Evolutionary conservation across 2,888 invertebrate species (phyloP).

Genomic region (Scaptodrosophila latifasciaeformis): DNA sequence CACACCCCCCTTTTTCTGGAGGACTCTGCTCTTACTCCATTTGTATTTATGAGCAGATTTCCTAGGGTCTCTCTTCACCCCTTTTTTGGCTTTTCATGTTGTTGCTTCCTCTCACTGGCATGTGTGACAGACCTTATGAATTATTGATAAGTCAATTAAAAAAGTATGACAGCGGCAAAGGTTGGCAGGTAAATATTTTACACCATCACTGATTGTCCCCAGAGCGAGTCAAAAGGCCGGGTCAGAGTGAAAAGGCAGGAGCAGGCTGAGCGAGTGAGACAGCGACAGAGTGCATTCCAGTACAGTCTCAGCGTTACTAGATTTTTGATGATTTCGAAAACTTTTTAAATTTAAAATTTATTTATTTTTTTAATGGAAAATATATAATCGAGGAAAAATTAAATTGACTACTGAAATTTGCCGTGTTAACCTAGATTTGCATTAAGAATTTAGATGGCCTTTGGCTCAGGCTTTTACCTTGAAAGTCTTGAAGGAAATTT

Average conservation of each 20-base stretch:
- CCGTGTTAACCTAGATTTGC: too few relatives aligned
- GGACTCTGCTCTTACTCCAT: slow-evolving; percentile 43
- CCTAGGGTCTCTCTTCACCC: background rate
- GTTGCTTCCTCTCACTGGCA: slow-evolving; percentile 7
- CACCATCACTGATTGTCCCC: slow-evolving; percentile 13
- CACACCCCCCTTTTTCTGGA: background rate
- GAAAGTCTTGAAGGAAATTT: too few relatives aligned
- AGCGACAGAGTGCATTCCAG: too few relatives aligned
- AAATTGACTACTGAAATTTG: too few relatives aligned
- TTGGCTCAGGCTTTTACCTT: too few relatives aligned
- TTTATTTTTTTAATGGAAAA: too few relatives aligned
- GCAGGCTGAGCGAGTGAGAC: slow-evolving; percentile 10
- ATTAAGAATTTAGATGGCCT: too few relatives aligned
- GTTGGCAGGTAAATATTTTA: slow-evolving; percentile 66
- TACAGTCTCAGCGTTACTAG: too few relatives aligned
- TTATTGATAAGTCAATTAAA: slow-evolving; percentile 73
- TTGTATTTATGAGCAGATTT: slow-evolving; percentile 48
- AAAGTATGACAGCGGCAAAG: slow-evolving; percentile 63
- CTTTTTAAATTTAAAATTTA: too few relatives aligned
- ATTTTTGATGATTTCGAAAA: too few relatives aligned
- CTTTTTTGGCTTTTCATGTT: slow-evolving; percentile 7
- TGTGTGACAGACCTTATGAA: slow-evolving; percentile 49
- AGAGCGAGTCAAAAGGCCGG: too few relatives aligned
- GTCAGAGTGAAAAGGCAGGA: background rate
- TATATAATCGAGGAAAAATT: too few relatives aligned